Base-by-base conservation (phyloP, 2,797 vertebrate genomes). In the Chloroceryle amazona region DNA sequence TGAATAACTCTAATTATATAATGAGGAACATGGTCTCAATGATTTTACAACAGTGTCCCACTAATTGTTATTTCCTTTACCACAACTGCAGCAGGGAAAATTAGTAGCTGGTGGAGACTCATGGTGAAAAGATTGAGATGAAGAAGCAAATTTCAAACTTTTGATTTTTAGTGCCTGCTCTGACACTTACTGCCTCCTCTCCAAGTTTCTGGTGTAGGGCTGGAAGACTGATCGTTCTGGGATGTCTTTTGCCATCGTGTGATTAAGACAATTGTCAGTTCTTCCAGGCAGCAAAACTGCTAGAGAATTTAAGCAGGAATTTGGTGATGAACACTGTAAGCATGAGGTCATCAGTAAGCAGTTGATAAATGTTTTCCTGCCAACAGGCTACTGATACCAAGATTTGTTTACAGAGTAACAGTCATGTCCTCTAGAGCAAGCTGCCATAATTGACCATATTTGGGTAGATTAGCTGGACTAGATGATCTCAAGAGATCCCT, bases 341-440 rank as follows among this genome's bases (percentile, higher is more conserved):
- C 5, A 15, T 33, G 39, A 79, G 2, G 9, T 54, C 10, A 72
- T 6, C 62, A 7, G 3, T 35, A 81, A 23, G 6, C 26, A 29
- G 5, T 1, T 63, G 18, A 3, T 57, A 44, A 68, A 4, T 35
- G 1, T 44, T 61, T 39, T 63, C 1, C 0, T 42, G 4, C 2
- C n/a, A 57, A n/a, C 8, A 61, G 2, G 11, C 33, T 61, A 17
- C 11, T 49, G 8, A 37, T 31, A 41, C 4, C 6, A 57, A 26
- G 19, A 31, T 75, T 35, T 67, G 2, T 16, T 4, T 54, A 10
- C 7, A 4, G 6, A 33, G 12, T 33, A 23, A 37, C 1, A 14
- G 3, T 4, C 7, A 12, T 13, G 9, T 42, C 8, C 9, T 39
- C 18, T 35, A 55, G 12, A 78, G 25, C 9, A 87, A 31, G 10